These are phyloP conservation scores for Loripinus fragilis DNA, from an alignment of 2,888 invertebrate species.

Conservation along the genomic window DNA sequence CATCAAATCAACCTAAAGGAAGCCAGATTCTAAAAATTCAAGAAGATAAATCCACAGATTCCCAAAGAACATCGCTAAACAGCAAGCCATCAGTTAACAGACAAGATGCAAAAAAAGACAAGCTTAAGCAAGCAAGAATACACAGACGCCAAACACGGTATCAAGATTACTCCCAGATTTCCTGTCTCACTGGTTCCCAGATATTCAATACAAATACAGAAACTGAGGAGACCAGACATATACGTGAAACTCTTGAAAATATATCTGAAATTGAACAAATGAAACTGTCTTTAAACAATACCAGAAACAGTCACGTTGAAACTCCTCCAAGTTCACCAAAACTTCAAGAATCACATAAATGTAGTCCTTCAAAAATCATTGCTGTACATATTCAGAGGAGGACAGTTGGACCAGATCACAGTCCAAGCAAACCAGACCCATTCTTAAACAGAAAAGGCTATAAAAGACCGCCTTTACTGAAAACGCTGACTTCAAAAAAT, in stretches of 20 bases:
- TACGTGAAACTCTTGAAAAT: neutral
- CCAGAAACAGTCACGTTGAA: neutral
- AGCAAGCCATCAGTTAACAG: neutral
- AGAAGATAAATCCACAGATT: neutral
- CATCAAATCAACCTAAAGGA: neutral
- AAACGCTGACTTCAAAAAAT: neutral
- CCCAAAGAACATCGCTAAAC: neutral
- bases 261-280: slow-evolving; percentile 2
- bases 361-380: neutral
- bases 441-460: neutral
- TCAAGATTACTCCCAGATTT: neutral
- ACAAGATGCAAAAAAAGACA: neutral
- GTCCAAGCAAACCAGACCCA: neutral
- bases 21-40: neutral
- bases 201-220: neutral
- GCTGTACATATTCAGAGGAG: neutral
- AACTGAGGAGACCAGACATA: neutral
- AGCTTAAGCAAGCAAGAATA: neutral
- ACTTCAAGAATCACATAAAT: neutral
- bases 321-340: neutral
- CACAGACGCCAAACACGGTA: neutral
- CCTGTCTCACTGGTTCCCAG: neutral
- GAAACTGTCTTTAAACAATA: neutral
- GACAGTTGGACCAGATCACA: no score
- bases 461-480: slow-evolving; percentile 3